phyloP scores from a whole-genome alignment of 2,797 vertebrate genomes.

The Echeneis naucrates region DNA sequence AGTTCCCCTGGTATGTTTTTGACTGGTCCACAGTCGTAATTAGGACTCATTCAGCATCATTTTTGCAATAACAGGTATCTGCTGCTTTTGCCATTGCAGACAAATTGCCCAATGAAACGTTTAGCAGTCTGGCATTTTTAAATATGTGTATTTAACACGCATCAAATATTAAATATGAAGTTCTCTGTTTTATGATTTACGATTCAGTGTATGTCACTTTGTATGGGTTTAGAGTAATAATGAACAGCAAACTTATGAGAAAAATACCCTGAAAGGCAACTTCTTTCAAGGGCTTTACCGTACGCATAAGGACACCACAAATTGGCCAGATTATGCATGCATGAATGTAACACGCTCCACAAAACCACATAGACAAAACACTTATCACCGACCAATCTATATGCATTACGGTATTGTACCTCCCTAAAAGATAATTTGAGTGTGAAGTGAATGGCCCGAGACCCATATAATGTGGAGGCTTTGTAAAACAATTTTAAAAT shows the following conservation, averaged over 20 bases:
- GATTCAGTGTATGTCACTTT: not conserved
- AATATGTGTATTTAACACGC: not conserved
- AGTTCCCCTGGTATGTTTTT: slow-evolving; percentile 24
- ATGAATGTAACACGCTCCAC: slow-evolving; percentile 22
- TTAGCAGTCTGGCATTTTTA: no score
- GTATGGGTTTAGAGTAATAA: not conserved
- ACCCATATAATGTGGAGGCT: slow-evolving; percentile 27
- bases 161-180: not conserved
- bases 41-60: not conserved
- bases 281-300: slow-evolving; percentile 29
- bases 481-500: slow-evolving; percentile 42
- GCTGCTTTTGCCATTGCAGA: not conserved
- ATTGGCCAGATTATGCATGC: not conserved
- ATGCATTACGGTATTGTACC: slow-evolving; percentile 21
- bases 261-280: not conserved
- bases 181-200: not conserved
- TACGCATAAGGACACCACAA: not conserved
- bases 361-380: slow-evolving; percentile 18
- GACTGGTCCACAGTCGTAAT: slow-evolving; percentile 21
- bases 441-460: slow-evolving; percentile 26
- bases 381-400: slow-evolving; percentile 48
- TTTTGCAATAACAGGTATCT: slow-evolving; percentile 1
- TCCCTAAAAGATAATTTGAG: slow-evolving; percentile 25
- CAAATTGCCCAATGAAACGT: no score
- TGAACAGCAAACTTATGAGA: not conserved